These are phyloP conservation scores for Podilymbus podiceps DNA, from an alignment of 2,113 vertebrate species.

Conservation along the genomic window DNA sequence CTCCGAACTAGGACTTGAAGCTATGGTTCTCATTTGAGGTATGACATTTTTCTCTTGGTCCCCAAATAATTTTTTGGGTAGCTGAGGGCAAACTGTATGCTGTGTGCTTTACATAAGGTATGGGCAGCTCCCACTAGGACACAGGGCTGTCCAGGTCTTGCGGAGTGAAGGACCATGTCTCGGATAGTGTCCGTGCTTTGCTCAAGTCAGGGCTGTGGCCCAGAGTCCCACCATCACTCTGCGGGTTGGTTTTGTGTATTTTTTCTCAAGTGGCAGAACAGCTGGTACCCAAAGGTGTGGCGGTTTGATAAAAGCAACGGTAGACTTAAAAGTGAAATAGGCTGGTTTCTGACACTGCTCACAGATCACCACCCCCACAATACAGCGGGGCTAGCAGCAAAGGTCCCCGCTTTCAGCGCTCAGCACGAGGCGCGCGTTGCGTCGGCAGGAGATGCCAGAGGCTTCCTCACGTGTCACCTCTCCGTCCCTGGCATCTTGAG, in stretches of 20 bases:
- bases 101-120: neutral
- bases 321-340: neutral
- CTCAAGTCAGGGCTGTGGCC: neutral
- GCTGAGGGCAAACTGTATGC: neutral
- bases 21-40: neutral
- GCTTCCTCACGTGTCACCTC: neutral
- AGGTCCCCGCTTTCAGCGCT: fast-evolving
- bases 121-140: neutral
- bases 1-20: neutral
- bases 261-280: neutral
- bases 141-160: neutral
- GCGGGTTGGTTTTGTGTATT: neutral
- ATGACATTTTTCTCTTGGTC: neutral
- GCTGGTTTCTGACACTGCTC: neutral
- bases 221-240: neutral
- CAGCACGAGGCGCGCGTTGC: fast-evolving
- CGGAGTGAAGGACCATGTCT: neutral
- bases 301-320: neutral
- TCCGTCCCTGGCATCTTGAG: neutral
- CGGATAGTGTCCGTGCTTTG: neutral
- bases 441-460: neutral
- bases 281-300: neutral
- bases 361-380: neutral
- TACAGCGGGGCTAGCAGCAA: neutral
- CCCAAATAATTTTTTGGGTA: neutral